Base-by-base conservation (phyloP, 30 jellyfish, hydroid and myxozoan species). In the Mastigias papua region DNA sequence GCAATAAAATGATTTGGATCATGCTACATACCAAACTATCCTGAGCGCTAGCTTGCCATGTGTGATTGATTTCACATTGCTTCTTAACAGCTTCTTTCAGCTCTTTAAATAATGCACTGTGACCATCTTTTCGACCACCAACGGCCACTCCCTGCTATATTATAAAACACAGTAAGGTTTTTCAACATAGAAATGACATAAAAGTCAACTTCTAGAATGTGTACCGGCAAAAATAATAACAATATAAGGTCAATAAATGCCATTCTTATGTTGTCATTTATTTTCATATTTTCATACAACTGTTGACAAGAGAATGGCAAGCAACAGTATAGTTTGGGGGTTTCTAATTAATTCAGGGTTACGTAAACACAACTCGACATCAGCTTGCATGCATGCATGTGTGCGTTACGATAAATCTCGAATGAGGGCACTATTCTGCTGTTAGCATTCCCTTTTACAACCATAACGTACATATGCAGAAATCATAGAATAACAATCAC, bases 31-130 rank as follows among this genome's bases (percentile, higher is more conserved):
- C 99, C 96, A 94, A 66, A 42, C 91, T 88, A 8, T 89, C 99
- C 33, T 89, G 91, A 5, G 99, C 99, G 37, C 97, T 83, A 27
- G 92, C 81, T 73, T 94, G 99, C 99, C 99, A 94, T 32, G 89
- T 62, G 70, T 94, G 99, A 31, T 85, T 85, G 0, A 51, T 84
- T 1, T 76, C 94, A 35, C 99, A 94, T 48, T 84, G 98, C 13
- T 89, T 68, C 71, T 34, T 71, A n/a, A 95, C 98, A 22, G 90
- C 84, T 20, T 84, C 88, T 75, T 95, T 95, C 57, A 95, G 78
- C 1, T 54, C 73, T 30, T 93, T 79, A 46, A 95, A 95, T 60
- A 95, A 71, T 32, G 50, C 65, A 72, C 92, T 86, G 50, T 95
- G 98, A 28, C 94, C 98, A 87, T 90, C 99, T 76, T 84, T 89